A percentile compares a stretch with the other conserved stretches of the same genome.
Conservation (phyloP, 2,888 invertebrate genomes). For the Blastobasis lacticolella region DNA sequence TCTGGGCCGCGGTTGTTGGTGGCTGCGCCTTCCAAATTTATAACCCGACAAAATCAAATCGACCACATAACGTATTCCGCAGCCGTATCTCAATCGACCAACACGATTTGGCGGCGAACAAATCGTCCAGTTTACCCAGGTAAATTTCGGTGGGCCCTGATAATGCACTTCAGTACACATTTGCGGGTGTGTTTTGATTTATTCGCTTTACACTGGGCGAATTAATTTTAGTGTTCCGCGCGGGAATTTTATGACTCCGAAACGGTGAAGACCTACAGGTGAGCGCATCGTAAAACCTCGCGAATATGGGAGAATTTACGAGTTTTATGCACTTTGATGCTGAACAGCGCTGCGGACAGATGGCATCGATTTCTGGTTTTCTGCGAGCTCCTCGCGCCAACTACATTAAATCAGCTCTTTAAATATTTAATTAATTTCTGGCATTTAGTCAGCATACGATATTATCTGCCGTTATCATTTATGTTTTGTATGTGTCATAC, state of each 20-base stretch:
- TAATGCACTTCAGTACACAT: conserved; percentile 20
- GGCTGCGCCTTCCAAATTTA: conserved; percentile 33
- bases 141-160: conserved; percentile 35
- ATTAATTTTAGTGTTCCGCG: conserved; percentile 29
- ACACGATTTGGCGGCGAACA: conserved; percentile 37
- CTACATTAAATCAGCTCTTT: too few species aligned
- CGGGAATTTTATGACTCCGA: conserved; percentile 3
- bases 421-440: too few species aligned
- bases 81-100: conserved; percentile 30
- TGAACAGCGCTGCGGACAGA: too few species aligned
- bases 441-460: too few species aligned
- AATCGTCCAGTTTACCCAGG: conserved; percentile 47
- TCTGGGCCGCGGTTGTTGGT: conserved; percentile 3
- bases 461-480: too few species aligned
- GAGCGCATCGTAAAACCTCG: not conserved
- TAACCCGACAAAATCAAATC: conserved; percentile 52
- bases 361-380: too few species aligned
- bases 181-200: conserved; percentile 29
- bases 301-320: too few species aligned
- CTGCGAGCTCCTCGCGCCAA: too few species aligned
- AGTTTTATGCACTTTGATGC: too few species aligned
- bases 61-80: conserved; percentile 38
- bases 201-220: conserved; percentile 30
- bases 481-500: too few species aligned
- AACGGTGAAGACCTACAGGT: not conserved